Conservation (phyloP, 2,113 vertebrate species). For the Bothrops jararaca region DNA sequence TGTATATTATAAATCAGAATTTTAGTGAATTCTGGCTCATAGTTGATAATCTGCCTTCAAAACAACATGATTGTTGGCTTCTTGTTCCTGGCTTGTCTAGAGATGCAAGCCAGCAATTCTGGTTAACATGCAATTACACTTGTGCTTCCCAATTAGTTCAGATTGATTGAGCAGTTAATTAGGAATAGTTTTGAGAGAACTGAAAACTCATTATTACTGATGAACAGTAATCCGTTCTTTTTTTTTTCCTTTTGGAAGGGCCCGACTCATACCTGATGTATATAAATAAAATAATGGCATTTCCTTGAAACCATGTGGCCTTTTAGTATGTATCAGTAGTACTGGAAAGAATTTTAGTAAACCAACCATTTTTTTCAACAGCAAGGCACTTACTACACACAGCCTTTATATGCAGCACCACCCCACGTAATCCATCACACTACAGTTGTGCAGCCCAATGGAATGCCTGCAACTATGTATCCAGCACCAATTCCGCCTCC, state of each 20-base stretch:
- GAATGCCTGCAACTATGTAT: constrained; percentile 95
- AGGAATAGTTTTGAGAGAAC: neutral
- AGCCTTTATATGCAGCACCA: constrained; percentile 94
- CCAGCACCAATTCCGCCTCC: constrained; percentile 81
- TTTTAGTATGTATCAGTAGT: neutral
- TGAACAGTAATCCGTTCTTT: neutral
- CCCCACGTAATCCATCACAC: constrained; percentile 99
- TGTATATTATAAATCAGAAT: neutral
- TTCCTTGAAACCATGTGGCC: neutral
- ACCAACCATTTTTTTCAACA: constrained; percentile 66
- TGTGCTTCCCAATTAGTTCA: neutral
- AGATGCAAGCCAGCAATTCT: neutral
- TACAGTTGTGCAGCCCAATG: constrained; percentile 98
- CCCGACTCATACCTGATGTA: neutral
- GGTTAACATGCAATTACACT: neutral
- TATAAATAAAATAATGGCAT: neutral
- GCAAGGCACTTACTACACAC: constrained; percentile 96
- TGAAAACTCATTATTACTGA: neutral
- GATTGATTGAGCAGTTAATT: neutral
- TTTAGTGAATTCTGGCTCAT: neutral
- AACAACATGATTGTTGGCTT: neutral
- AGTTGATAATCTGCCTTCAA: neutral
- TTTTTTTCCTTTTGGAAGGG: neutral
- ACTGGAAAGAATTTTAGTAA: neutral
- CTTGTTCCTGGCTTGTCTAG: neutral